Evolutionary conservation across 2,888 invertebrate genomes (phyloP).

Genomic region (Drosophila subquinaria): DNA sequence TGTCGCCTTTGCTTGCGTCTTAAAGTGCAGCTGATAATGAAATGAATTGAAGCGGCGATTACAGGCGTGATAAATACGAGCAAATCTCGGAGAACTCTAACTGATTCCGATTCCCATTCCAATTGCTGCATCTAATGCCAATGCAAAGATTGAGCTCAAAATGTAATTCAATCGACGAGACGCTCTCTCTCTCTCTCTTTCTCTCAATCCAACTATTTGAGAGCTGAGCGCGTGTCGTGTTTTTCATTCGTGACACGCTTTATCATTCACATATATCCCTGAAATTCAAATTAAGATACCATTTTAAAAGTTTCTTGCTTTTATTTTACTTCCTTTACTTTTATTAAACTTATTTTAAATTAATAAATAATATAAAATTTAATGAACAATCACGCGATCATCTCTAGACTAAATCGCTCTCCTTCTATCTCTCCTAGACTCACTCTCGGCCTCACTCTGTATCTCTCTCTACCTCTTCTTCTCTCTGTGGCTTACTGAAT

Average conservation of each 20-base stretch:
- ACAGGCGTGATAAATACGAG: slow-evolving; percentile 83
- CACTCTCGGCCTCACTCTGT: background rate
- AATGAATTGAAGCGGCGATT: slow-evolving; percentile 81
- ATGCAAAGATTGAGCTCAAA: slow-evolving; percentile 44
- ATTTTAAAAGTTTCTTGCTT: too few relatives aligned
- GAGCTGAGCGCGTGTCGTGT: slow-evolving; percentile 5
- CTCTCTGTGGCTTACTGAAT: slow-evolving; percentile 50
- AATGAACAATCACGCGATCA: background rate
- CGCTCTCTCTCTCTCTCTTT: slow-evolving; percentile 3
- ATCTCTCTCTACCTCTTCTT: background rate
- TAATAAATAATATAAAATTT: background rate
- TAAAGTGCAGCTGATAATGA: slow-evolving; percentile 79
- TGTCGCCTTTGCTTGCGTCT: slow-evolving; percentile 41
- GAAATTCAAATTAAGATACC: too few relatives aligned
- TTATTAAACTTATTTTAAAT: background rate
- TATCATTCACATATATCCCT: background rate
- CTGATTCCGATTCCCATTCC: slow-evolving; percentile 35
- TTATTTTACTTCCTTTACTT: too few relatives aligned
- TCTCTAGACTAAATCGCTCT: background rate
- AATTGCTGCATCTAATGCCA: slow-evolving; percentile 57
- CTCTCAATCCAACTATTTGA: background rate
- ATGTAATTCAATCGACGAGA: slow-evolving; percentile 75
- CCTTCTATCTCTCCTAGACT: background rate
- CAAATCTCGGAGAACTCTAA: slow-evolving; percentile 48
- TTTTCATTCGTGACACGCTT: background rate